Evolutionary conservation across 2,888 invertebrate species (phyloP).

Genomic region (Stenurella melanura): DNA sequence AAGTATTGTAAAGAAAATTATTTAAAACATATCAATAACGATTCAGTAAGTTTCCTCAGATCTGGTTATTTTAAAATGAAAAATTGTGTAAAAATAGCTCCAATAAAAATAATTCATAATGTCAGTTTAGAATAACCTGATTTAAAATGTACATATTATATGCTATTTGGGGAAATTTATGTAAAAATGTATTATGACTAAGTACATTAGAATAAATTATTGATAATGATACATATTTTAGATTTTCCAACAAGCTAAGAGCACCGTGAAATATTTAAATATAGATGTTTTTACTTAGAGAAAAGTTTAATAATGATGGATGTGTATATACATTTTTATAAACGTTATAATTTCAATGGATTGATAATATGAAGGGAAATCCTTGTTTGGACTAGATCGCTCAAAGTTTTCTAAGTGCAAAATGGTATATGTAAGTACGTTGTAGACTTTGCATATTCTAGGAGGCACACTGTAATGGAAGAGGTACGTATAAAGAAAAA

Average conservation of each 20-base stretch:
- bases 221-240: background rate
- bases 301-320: no score
- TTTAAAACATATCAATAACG: conserved; percentile 34
- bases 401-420: no score
- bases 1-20: conserved; percentile 30
- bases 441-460: no score
- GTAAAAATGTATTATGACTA: background rate
- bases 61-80: background rate
- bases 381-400: no score
- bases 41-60: background rate
- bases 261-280: no score
- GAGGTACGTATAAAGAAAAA: no score
- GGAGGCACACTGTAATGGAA: no score
- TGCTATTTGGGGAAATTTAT: background rate
- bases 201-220: background rate
- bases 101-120: background rate
- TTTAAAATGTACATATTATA: conserved; percentile 5
- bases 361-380: no score
- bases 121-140: background rate
- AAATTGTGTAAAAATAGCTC: background rate
- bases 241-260: background rate
- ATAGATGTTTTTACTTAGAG: no score
- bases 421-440: no score
- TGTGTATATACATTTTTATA: no score
- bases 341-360: no score